Evolutionary conservation across 2,888 invertebrate genomes (phyloP).

Genomic region (Drepana falcataria): DNA sequence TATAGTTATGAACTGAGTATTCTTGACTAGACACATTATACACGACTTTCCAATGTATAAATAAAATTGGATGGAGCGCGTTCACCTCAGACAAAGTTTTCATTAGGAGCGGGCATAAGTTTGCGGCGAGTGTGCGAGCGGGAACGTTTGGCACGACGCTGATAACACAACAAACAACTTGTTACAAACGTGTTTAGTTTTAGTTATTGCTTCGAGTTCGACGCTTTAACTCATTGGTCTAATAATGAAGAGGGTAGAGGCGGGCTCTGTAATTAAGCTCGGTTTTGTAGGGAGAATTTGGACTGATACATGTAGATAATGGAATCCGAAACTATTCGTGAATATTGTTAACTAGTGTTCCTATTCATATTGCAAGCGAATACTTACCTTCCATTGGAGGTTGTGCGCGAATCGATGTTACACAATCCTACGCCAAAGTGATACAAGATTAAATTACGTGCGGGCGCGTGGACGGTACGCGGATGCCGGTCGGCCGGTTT

Average conservation of each 20-base stretch:
- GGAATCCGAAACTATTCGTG: conserved; percentile 4
- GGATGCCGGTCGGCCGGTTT: conserved; percentile 30
- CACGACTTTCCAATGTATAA: conserved; percentile 36
- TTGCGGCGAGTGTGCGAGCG: conserved; percentile 65
- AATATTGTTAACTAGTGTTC: conserved; percentile 15
- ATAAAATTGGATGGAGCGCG: conserved; percentile 47
- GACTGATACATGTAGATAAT: conserved; percentile 11
- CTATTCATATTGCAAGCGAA: conserved; percentile 11
- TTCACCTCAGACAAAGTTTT: conserved; percentile 68
- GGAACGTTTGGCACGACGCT: conserved; percentile 71
- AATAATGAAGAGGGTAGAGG: conserved; percentile 66
- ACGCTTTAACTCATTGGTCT: conserved; percentile 72
- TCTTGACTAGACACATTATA: neutral
- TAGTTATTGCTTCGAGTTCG: conserved; percentile 75
- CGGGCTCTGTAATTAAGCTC: conserved; percentile 56
- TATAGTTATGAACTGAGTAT: conserved; percentile 24
- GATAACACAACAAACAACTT: conserved; percentile 78
- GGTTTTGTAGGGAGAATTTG: conserved; percentile 34
- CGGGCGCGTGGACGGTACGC: conserved; percentile 38
- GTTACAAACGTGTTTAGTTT: conserved; percentile 79
- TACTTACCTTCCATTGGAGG: conserved; percentile 26
- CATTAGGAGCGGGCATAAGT: conserved; percentile 68
- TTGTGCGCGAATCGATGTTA: conserved; percentile 31
- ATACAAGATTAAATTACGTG: conserved; percentile 64
- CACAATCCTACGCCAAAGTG: conserved; percentile 58